Conservation (phyloP, 2,797 vertebrate genomes). For the Vespertilio murinus region DNA sequence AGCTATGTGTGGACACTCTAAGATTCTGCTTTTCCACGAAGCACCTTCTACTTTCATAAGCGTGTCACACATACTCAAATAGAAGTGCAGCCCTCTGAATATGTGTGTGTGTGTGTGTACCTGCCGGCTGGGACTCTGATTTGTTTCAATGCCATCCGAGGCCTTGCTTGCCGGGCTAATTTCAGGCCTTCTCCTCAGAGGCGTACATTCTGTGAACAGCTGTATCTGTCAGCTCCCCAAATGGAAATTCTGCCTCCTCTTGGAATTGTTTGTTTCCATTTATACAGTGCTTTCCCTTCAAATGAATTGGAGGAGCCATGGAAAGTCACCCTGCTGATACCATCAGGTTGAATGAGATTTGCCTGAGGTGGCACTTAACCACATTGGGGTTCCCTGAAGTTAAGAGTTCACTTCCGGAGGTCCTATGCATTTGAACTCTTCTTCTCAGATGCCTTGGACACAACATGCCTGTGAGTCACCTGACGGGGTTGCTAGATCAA, state of each 20-base stretch:
- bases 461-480: not conserved
- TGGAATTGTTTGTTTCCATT: not conserved
- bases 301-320: not conserved
- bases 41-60: not conserved
- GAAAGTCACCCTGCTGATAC: not conserved
- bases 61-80: rapidly evolving
- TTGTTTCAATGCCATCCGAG: not conserved
- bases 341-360: not conserved
- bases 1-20: not conserved
- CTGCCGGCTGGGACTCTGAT: not conserved
- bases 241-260: not conserved
- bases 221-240: not conserved
- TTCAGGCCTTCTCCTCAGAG: not conserved
- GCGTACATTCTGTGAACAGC: not conserved
- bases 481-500: not conserved
- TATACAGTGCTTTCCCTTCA: not conserved
- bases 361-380: not conserved
- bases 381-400: not conserved
- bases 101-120: not conserved
- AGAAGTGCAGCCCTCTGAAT: not conserved
- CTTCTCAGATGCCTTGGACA: not conserved
- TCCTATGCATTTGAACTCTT: not conserved
- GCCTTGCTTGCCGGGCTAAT: not conserved
- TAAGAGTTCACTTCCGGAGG: not conserved
- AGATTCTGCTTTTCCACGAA: not conserved